Base-by-base conservation (phyloP, 1,140 invertebrate genomes). In the Bombus fervidus region DNA sequence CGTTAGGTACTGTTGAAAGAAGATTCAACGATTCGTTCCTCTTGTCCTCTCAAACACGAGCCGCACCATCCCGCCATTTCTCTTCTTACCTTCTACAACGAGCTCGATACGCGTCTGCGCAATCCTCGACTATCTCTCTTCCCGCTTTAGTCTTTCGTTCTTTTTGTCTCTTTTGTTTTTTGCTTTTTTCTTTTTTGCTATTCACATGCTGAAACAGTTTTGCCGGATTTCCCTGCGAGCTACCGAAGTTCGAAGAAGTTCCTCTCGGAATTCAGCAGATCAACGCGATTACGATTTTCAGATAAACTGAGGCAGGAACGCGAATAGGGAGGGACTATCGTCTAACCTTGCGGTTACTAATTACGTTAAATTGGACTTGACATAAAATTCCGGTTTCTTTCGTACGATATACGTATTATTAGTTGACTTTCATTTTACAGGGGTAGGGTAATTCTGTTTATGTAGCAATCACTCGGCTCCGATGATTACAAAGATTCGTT, bases 1-100 rank as follows among this genome's bases (percentile, higher is more conserved):
- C 79, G 81, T 88, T 88, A 85, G 71, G 76, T 66, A 53, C 15
- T 53, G 81, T 76, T 37, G 72, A 83, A 85, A 75, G 72, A 74
- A 87, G 77, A 88, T 80, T 85, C 74, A 53, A 53, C 28, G 37
- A 79, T 53, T 72, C 31, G 53, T 18, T 66, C 74, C 66, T 28
- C 53, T 57, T 37, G 59, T 47, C 22, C 34, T 43, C 13, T 59
- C 66, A 37, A 74, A n/a, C 57, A 6, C 34, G 18, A 31, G 22
- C n/a, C 37, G 53, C 57, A 25, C 28, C 72, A 75, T 79, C 53
- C 64, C n/a, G 37, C 34, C 37, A 57, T 78, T 84, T 47, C 34
- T 72, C 69, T 22, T 31, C 15, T 59, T 47, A 12, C n/a, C n/a
- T 37, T 25, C 31, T 28, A 15, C 28, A 2, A 57, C 25, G 41